Evolutionary conservation across 2,113 vertebrate species (phyloP).

Genomic region (Phyllostomus discolor): DNA sequence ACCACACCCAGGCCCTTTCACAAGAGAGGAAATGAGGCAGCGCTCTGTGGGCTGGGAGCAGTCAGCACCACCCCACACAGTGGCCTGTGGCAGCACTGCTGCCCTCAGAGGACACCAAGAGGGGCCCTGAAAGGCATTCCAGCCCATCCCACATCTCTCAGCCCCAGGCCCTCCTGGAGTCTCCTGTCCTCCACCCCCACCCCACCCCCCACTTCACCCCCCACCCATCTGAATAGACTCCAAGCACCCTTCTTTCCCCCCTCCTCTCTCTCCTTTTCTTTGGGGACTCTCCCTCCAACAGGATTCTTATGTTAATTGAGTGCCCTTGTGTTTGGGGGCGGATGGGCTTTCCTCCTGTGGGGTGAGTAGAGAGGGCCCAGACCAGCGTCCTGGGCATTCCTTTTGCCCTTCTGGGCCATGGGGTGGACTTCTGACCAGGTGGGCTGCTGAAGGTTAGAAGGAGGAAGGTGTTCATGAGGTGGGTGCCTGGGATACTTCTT

Average conservation of each 20-base stretch:
- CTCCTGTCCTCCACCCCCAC: background rate
- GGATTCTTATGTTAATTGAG: slow-evolving; percentile 75
- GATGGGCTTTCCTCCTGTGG: slow-evolving; percentile 17
- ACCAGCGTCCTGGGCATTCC: background rate
- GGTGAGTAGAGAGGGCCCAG: slow-evolving; percentile 29
- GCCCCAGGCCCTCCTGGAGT: background rate
- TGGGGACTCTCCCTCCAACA: background rate
- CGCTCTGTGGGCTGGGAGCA: slow-evolving; percentile 66
- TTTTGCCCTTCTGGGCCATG: background rate
- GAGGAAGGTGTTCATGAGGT: background rate
- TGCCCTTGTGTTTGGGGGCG: background rate
- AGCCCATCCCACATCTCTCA: background rate
- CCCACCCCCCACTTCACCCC: background rate
- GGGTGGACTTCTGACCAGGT: background rate
- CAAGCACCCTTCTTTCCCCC: slow-evolving; percentile 43
- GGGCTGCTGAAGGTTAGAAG: background rate
- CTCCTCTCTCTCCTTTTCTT: background rate
- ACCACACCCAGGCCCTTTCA: slow-evolving; percentile 70
- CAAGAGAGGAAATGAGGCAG: slow-evolving; percentile 76
- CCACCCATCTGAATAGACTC: slow-evolving; percentile 51
- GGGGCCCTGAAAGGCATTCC: slow-evolving; percentile 27
- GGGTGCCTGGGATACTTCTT: background rate
- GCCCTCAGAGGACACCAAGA: background rate
- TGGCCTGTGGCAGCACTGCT: background rate
- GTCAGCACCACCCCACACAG: slow-evolving; percentile 32